These are phyloP conservation scores for Oxyruncus cristatus DNA, from an alignment of 2,113 vertebrate species.

Conservation along the genomic window DNA sequence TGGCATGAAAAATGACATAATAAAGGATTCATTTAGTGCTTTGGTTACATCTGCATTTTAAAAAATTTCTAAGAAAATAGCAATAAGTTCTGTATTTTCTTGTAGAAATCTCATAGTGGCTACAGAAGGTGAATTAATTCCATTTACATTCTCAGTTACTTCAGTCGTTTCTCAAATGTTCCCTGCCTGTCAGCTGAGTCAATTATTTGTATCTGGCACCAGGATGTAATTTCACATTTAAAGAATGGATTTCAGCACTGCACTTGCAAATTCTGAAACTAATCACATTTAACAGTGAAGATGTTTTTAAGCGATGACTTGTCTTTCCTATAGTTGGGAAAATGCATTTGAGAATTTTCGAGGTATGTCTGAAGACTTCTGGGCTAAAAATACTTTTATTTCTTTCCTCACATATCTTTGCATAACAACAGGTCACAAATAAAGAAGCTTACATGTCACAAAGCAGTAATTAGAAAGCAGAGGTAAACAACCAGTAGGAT, in stretches of 20 bases:
- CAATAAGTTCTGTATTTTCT: not conserved
- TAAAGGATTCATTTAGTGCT: not conserved
- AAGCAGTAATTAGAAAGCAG: not conserved
- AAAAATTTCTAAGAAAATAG: not conserved
- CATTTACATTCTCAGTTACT: not conserved
- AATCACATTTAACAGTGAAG: conserved; percentile 14
- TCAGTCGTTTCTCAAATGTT: not conserved
- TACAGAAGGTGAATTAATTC: not conserved
- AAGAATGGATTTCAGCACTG: conserved; percentile 2
- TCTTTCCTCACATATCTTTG: conserved; percentile 23
- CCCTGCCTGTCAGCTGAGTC: not conserved
- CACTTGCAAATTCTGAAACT: conserved; percentile 15
- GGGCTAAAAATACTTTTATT: conserved; percentile 23
- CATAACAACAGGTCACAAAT: conserved; percentile 27
- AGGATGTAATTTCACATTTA: not conserved
- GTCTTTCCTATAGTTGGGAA: conserved; percentile 44
- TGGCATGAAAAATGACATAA: not conserved
- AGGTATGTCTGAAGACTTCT: conserved; percentile 38
- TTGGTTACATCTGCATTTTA: not conserved
- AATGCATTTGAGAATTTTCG: conserved; percentile 41
- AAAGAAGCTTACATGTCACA: not conserved
- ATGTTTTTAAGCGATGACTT: not conserved
- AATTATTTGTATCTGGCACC: conserved; percentile 23
- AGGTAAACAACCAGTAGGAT: not conserved
- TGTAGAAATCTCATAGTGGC: not conserved